These are phyloP conservation scores for Machaerirhynchus nigripectus DNA, from an alignment of 2,113 vertebrate genomes.

Conservation along the genomic window DNA sequence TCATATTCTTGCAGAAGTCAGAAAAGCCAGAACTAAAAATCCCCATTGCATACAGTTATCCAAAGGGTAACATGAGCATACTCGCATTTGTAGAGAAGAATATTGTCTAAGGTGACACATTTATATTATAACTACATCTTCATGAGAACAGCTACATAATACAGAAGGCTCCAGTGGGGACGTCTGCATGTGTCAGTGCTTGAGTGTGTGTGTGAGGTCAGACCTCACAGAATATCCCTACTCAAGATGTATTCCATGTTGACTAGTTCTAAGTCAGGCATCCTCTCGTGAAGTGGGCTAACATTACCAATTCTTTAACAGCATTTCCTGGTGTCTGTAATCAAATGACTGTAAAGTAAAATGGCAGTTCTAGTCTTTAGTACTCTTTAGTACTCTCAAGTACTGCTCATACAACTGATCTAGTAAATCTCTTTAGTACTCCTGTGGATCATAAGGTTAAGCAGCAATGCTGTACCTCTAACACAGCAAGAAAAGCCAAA, in stretches of 20 bases:
- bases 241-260: neutral
- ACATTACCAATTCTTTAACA: neutral
- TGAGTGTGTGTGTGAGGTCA: neutral
- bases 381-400: too few species aligned
- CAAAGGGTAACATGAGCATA: neutral
- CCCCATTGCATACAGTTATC: neutral
- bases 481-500: neutral
- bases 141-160: neutral
- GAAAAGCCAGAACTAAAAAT: neutral
- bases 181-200: neutral
- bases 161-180: neutral
- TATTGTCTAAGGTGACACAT: neutral
- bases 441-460: neutral
- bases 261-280: neutral
- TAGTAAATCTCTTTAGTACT: neutral
- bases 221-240: neutral
- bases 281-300: neutral
- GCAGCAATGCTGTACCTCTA: neutral
- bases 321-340: neutral
- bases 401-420: too few species aligned
- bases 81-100: neutral
- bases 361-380: neutral
- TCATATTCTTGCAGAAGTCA: neutral
- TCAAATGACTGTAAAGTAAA: neutral
- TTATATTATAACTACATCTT: neutral